Evolutionary conservation across 1,140 invertebrate genomes (phyloP), one percentile per base, ranked within the genome.

Genomic region (Drosophila miranda): DNA sequence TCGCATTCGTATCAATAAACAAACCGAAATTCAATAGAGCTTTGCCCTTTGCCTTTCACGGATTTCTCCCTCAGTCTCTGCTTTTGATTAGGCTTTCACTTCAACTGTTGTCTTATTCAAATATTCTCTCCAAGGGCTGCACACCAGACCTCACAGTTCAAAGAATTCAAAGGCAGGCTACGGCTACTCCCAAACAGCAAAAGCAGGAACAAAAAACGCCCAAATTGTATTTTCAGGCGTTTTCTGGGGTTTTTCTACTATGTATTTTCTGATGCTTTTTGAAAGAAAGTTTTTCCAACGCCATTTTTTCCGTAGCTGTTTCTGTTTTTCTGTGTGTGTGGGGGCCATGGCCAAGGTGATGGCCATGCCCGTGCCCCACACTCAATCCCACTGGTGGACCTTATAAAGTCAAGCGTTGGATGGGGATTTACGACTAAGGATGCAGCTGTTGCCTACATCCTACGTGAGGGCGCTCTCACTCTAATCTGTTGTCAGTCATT

Each of bases 401-500:
- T 50, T 51, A 48, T 52, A 63, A 73, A 73, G 70, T 63, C 70
- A 63, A 69, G 68, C 59, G 42, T 38, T 55, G 66, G 46, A 56
- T 58, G 62, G 34, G 50, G 49, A 38, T 38, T 67, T 70, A 78
- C 69, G 75, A 19, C 50, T 34, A 30, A 30, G 23, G 60, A 38
- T 63, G 41, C 81, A 84, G 77, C 68, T 86, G 81, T 74, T 73
- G 59, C 53, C 61, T 6, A 51, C 62, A 51, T 69, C 49, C 60
- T 81, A 80, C 78, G 78, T 80, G 11, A 13, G 34, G 4, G 72
- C 77, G 34, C 70, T 71, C 66, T 48, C 60, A 61, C 73, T 75
- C 77, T 86, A 87, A 86, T 81, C 81, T 87, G 74, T 78, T 86
- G 81, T 86, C 81, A 86, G 69, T 86, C 82, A 86, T 86, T 86